Evolutionary conservation across 2,113 vertebrate species (phyloP), one percentile per base, ranked within the genome.

Genomic region (Notarius lentiginosus): DNA sequence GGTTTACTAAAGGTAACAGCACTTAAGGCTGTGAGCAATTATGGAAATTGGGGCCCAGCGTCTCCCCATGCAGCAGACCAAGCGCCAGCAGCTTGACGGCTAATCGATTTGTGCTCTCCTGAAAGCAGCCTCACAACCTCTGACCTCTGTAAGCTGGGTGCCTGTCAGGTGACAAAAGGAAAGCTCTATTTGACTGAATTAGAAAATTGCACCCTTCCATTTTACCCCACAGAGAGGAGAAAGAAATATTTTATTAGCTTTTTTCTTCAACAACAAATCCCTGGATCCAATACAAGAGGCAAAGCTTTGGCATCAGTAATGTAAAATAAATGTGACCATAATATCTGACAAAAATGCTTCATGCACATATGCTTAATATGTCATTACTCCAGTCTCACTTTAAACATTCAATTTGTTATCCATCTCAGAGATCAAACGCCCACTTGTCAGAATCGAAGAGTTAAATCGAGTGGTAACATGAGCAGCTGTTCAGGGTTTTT

Each of bases 21-120:
- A 90, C 87, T 90, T 90, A 89, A 88, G 89, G 79, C 89, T 95
- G 95, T 91, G 95, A 96, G 95, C 96, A 97, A 96, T 97, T 97
- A 97, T 96, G 96, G 96, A 97, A 96, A 97, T 96, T 95, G 96
- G 96, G 80, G 94, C 95, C 93, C 92, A 95, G 95, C 95, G 95
- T 96, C 95, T 96, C 96, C 96, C 96, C 95, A 95, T 96, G 92
- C 94, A 96, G 96, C 93, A 68, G 91, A 86, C 84, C 80, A 94
- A 9, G 91, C 95, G 91, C 95, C 96, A 96, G 97, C 95, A 95
- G 95, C 96, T 95, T 98, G 97, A 98, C 97, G 97, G 97, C 96
- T 98, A 99, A 99, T 99, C 97, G 97, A 99, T 99, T 97, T 97
- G 95, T 93, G 96, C 97, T 96, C 93, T 95, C 94, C 93, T 95